A percentile compares a stretch with the other conserved stretches of the same genome.
phyloP scores from a whole-genome alignment of 2,888 invertebrate species.

The Agonopterix heracliana region DNA sequence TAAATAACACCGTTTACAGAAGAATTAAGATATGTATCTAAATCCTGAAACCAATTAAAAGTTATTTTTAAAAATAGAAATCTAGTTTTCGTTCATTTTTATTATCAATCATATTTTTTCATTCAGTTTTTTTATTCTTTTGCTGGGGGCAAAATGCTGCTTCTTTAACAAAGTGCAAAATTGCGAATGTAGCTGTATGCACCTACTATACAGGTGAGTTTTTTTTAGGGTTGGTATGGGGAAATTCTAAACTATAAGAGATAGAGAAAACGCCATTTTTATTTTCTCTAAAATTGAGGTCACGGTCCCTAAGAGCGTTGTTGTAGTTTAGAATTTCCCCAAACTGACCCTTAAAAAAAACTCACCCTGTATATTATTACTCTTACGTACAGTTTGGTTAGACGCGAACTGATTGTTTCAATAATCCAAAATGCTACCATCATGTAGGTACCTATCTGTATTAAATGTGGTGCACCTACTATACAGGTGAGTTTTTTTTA shows the following conservation, averaged over 20 bases:
- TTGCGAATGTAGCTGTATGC: not conserved
- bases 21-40: constrained; percentile 43
- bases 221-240: not conserved
- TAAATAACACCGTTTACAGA: constrained; percentile 58
- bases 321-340: too few species aligned
- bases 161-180: not conserved
- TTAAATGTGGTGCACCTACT: not conserved
- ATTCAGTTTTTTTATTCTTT: not conserved
- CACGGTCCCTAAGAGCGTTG: too few species aligned
- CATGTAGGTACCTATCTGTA: too few species aligned
- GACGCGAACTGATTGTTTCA: too few species aligned
- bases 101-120: not conserved
- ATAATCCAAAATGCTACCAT: too few species aligned
- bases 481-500: not conserved
- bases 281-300: too few species aligned
- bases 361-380: too few species aligned
- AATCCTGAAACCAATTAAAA: constrained; percentile 17
- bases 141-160: too few species aligned
- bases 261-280: too few species aligned
- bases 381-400: too few species aligned
- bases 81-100: not conserved
- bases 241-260: too few species aligned
- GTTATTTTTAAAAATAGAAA: not conserved
- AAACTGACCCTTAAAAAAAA: too few species aligned
- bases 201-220: not conserved